Evolutionary conservation across 2,797 vertebrate species (phyloP).

Genomic region (Cetoscarus ocellatus): DNA sequence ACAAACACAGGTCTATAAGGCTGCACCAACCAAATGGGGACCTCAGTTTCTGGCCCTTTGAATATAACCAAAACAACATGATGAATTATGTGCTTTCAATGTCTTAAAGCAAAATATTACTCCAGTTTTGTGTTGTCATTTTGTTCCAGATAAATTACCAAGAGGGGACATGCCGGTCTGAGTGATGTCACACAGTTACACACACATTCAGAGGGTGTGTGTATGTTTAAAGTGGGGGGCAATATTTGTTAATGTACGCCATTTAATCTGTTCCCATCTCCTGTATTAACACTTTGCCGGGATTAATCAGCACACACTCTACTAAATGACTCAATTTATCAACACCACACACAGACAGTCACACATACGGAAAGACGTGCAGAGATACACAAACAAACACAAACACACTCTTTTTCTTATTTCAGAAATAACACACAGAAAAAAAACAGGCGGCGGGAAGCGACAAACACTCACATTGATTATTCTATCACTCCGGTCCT

Average conservation of each 20-base stretch:
- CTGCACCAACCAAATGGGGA: too few relatives aligned
- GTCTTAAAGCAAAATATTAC: background rate
- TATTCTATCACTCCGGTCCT: slow-evolving; percentile 73
- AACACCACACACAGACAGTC: slow-evolving; percentile 58
- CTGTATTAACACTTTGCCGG: slow-evolving; percentile 78
- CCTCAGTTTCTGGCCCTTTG: background rate
- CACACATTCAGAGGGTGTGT: background rate
- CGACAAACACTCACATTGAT: slow-evolving; percentile 79
- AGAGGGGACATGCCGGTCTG: background rate
- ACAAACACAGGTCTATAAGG: background rate
- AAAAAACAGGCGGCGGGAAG: slow-evolving; percentile 39
- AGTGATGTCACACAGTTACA: slow-evolving; percentile 14
- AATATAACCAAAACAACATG: background rate
- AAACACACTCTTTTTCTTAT: slow-evolving; percentile 52
- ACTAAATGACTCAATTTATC: slow-evolving; percentile 82
- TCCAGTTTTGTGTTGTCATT: background rate
- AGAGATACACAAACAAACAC: slow-evolving; percentile 49
- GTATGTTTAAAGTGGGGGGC: slow-evolving; percentile 46
- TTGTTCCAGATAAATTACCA: background rate
- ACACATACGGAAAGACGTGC: background rate
- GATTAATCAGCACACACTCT: slow-evolving; percentile 82
- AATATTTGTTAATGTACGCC: slow-evolving; percentile 76
- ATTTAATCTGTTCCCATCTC: slow-evolving; percentile 81
- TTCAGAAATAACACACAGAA: slow-evolving; percentile 50
- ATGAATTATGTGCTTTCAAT: background rate